Conservation (phyloP, 2,797 vertebrate genomes). For the Fratercula arctica region DNA sequence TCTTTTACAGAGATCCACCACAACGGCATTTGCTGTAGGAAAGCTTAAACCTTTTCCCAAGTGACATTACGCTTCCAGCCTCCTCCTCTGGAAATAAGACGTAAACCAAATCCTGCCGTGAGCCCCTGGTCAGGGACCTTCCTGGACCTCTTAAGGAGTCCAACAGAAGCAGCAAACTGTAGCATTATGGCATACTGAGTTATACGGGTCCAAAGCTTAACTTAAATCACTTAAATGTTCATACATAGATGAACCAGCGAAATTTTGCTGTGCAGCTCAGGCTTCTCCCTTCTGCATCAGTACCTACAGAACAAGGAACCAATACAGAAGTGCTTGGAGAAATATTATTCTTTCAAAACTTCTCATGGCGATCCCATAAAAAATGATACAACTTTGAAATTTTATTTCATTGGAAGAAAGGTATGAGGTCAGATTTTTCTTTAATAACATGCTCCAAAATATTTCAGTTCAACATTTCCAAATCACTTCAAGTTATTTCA, state of each 20-base stretch:
- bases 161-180: background rate
- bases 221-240: background rate
- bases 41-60: background rate
- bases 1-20: background rate
- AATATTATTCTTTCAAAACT: background rate
- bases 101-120: background rate
- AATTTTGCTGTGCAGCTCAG: background rate
- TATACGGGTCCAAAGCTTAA: background rate
- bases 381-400: background rate
- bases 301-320: background rate
- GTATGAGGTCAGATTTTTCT: background rate
- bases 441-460: background rate
- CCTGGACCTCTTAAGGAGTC: background rate
- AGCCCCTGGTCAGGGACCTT: background rate
- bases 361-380: background rate
- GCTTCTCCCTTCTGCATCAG: background rate
- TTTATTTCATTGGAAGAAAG: background rate
- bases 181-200: accelerated
- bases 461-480: background rate
- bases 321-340: background rate
- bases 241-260: accelerated
- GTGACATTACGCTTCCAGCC: background rate
- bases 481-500: background rate
- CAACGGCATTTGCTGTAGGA: background rate
- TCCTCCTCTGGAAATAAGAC: background rate